Percentiles rank a stretch among this genome's conserved stretches.
Evolutionary conservation across 2,113 vertebrate genomes (phyloP).

Genomic region (Pomatorhinus ruficollis): DNA sequence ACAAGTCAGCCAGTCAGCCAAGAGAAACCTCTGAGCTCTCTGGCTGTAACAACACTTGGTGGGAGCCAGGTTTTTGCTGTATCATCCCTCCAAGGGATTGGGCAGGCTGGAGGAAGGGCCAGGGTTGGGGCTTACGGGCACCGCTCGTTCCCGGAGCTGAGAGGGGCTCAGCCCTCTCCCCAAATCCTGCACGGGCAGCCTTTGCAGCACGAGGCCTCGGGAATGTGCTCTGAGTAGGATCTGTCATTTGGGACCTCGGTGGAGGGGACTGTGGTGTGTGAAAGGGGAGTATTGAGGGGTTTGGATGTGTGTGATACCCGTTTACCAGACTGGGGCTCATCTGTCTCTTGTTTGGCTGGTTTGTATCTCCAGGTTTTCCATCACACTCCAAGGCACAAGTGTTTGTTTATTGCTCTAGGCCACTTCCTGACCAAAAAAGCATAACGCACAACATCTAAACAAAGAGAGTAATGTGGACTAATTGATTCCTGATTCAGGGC

Average conservation of each 20-base stretch:
- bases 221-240: rapidly evolving
- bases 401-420: conserved; percentile 39
- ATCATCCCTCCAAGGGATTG: neutral
- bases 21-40: conserved; percentile 33
- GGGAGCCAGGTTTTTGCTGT: conserved; percentile 31
- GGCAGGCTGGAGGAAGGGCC: neutral
- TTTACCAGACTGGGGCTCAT: neutral
- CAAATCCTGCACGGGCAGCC: neutral
- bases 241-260: neutral
- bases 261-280: neutral
- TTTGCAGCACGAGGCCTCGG: rapidly evolving
- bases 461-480: neutral
- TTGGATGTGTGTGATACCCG: rapidly evolving
- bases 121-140: neutral
- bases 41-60: neutral
- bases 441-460: conserved; percentile 2
- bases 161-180: neutral
- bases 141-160: neutral
- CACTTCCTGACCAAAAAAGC: neutral
- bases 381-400: neutral
- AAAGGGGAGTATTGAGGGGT: neutral
- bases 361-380: neutral
- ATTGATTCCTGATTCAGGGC: conserved; percentile 36
- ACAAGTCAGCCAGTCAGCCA: conserved; percentile 7
- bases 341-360: neutral